A percentile compares a stretch with the other conserved stretches of the same genome.
phyloP scores from a whole-genome alignment of 1,140 invertebrate species.

The Delia radicum region DNA sequence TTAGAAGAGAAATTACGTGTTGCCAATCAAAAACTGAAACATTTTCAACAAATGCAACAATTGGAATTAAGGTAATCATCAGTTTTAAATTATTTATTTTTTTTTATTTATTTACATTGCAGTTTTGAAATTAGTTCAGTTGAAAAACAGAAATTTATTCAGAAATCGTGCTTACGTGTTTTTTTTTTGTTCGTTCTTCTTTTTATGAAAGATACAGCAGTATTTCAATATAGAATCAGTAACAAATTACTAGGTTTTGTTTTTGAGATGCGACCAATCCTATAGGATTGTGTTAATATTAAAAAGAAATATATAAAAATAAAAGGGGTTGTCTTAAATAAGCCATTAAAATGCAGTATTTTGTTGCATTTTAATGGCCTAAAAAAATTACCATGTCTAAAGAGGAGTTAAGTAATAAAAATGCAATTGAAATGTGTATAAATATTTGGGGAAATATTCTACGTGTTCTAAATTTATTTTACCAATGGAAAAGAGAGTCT shows the following conservation, averaged over 20 bases:
- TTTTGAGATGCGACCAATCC: neutral
- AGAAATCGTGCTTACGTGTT: conserved; percentile 1
- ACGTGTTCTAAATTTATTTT: too few species aligned
- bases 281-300: neutral
- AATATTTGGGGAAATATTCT: too few species aligned
- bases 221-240: neutral
- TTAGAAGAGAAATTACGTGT: conserved; percentile 79
- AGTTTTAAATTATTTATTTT: neutral
- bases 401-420: neutral
- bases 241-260: neutral
- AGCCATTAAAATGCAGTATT: neutral
- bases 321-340: neutral
- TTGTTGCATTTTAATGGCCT: neutral
- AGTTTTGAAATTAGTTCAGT: neutral
- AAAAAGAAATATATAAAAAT: neutral
- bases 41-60: conserved; percentile 72
- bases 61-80: conserved; percentile 65
- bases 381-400: neutral
- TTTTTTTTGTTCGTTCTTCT: conserved; percentile 23
- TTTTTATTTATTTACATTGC: neutral
- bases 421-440: neutral
- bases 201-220: neutral
- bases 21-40: conserved; percentile 73
- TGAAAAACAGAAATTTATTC: neutral
- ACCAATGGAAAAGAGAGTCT: too few species aligned